Evolutionary conservation across 2,797 vertebrate species (phyloP).

Genomic region (Enteromius argenteus): DNA sequence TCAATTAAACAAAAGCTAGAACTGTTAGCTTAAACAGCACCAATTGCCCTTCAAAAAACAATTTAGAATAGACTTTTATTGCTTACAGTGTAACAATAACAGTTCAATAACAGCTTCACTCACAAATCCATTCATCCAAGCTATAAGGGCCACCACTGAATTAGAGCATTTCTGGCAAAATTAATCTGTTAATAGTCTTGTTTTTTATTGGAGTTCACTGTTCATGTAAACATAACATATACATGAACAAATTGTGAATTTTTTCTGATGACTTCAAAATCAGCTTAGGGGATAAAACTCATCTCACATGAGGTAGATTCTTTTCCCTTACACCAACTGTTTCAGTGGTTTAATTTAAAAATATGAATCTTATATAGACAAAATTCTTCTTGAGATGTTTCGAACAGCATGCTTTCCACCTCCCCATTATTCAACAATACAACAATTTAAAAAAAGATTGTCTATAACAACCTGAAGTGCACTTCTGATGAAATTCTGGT

Average conservation of each 20-base stretch:
- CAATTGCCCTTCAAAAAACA: background rate
- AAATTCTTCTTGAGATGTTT: constrained; percentile 15
- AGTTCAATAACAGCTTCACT: background rate
- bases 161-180: too few species aligned
- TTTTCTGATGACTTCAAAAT: background rate
- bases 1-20: background rate
- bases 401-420: constrained; percentile 12
- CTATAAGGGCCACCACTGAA: too few species aligned
- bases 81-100: background rate
- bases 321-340: constrained; percentile 1
- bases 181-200: too few species aligned
- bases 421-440: background rate
- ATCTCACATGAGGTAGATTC: constrained; percentile 22
- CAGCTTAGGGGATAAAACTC: background rate
- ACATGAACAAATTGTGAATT: background rate
- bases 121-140: background rate
- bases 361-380: constrained; percentile 33
- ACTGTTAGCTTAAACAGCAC: background rate
- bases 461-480: background rate
- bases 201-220: background rate
- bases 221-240: background rate
- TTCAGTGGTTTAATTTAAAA: constrained; percentile 46
- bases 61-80: background rate
- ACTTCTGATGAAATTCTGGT: background rate
- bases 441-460: background rate